phyloP scores from a whole-genome alignment of 2,113 vertebrate genomes.

The Clarias gariepinus region DNA sequence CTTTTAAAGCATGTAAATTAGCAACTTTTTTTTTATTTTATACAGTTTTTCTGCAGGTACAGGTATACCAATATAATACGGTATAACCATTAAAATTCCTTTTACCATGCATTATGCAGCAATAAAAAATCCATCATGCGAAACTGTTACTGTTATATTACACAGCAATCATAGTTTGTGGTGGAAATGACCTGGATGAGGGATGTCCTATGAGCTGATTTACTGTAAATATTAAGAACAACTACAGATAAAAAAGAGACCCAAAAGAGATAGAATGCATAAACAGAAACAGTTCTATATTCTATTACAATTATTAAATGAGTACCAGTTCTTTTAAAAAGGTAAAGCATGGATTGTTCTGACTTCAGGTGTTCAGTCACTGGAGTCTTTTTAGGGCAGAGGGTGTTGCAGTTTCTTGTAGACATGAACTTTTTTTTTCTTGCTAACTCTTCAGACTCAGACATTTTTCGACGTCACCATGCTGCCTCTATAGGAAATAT shows the following conservation, averaged over 20 bases:
- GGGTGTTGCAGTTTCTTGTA: background rate
- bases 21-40: background rate
- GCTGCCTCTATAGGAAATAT: too few relatives aligned
- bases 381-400: background rate
- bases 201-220: background rate
- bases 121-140: background rate
- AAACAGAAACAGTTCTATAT: background rate
- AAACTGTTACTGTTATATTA: background rate
- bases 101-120: background rate
- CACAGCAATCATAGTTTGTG: background rate
- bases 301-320: background rate
- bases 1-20: background rate
- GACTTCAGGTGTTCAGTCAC: background rate
- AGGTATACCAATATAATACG: too few relatives aligned
- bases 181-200: background rate
- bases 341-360: background rate
- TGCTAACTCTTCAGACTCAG: too few relatives aligned
- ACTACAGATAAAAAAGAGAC: background rate
- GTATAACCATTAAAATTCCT: background rate
- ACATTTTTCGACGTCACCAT: too few relatives aligned
- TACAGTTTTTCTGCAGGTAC: background rate
- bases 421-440: background rate
- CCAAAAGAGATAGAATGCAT: background rate
- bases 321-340: background rate
- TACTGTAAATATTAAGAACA: background rate